Percentiles rank a stretch among this genome's conserved stretches.
phyloP scores from a whole-genome alignment of 2,888 invertebrate species.

The Heteropelma amictum region DNA sequence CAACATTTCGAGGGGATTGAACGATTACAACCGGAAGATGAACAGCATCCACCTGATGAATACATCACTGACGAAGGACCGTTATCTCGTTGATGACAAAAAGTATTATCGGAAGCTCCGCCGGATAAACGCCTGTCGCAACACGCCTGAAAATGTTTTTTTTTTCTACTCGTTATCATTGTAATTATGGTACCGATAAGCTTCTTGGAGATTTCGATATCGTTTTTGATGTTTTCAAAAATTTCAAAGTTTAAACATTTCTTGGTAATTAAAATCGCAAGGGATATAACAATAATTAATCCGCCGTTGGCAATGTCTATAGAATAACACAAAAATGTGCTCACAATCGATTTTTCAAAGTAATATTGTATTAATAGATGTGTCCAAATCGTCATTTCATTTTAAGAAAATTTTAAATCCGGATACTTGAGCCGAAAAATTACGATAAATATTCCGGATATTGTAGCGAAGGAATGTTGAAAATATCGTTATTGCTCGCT shows the following conservation, averaged over 20 bases:
- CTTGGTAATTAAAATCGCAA: too few species aligned
- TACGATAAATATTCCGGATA: neutral
- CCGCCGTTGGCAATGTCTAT: too few species aligned
- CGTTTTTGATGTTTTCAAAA: neutral
- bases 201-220: neutral
- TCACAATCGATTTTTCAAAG: too few species aligned
- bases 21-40: slow-evolving; percentile 16
- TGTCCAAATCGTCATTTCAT: too few species aligned
- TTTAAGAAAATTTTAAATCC: too few species aligned
- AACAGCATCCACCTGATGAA: slow-evolving; percentile 46
- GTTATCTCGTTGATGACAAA: slow-evolving; percentile 9
- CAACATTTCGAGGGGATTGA: neutral
- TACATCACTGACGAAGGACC: neutral
- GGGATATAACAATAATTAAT: too few species aligned
- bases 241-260: too few species aligned
- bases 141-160: slow-evolving; percentile 45
- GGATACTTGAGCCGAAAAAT: too few species aligned
- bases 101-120: slow-evolving; percentile 54
- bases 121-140: slow-evolving; percentile 55
- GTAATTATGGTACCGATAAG: neutral
- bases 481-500: neutral
- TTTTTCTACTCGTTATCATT: neutral
- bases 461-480: neutral
- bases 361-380: too few species aligned
- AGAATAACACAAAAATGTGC: too few species aligned